Percentiles rank a stretch among this genome's conserved stretches.
Evolutionary conservation across 1,140 invertebrate genomes (phyloP).

Genomic region (Lordiphosa stackelbergi): DNA sequence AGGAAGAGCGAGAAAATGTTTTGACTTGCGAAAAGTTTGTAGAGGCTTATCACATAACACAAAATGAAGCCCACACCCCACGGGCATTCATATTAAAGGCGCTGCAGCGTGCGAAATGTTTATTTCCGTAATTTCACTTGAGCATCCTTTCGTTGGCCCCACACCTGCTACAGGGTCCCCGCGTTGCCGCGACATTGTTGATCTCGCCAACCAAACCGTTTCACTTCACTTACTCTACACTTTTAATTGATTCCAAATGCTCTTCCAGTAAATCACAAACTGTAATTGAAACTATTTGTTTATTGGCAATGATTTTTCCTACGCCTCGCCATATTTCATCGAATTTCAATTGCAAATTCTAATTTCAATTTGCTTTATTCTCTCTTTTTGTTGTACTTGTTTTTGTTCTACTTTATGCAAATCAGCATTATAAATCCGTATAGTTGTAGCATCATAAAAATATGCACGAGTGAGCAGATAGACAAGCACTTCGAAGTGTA

Average conservation of each 20-base stretch:
- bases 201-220: slow-evolving; percentile 20
- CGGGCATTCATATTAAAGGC: slow-evolving; percentile 37
- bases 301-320: slow-evolving; percentile 1
- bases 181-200: too few relatives aligned
- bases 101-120: slow-evolving; percentile 59
- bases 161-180: background rate
- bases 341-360: slow-evolving; percentile 21
- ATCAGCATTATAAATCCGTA: slow-evolving; percentile 26
- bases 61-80: slow-evolving; percentile 27
- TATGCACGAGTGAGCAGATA: slow-evolving; percentile 37
- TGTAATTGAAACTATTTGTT: slow-evolving; percentile 15
- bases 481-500: background rate
- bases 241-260: slow-evolving; percentile 46
- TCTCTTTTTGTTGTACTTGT: background rate
- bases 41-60: slow-evolving; percentile 55
- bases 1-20: slow-evolving; percentile 44
- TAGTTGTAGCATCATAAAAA: slow-evolving; percentile 14
- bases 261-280: background rate
- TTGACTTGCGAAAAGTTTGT: slow-evolving; percentile 39
- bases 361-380: slow-evolving; percentile 13
- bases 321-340: background rate
- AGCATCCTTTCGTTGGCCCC: slow-evolving; percentile 21
- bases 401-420: slow-evolving; percentile 29
- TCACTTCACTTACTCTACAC: slow-evolving; percentile 41
- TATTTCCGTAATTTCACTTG: slow-evolving; percentile 61